phyloP scores from a whole-genome alignment of 2,888 invertebrate species.

The Cephus pulcher region DNA sequence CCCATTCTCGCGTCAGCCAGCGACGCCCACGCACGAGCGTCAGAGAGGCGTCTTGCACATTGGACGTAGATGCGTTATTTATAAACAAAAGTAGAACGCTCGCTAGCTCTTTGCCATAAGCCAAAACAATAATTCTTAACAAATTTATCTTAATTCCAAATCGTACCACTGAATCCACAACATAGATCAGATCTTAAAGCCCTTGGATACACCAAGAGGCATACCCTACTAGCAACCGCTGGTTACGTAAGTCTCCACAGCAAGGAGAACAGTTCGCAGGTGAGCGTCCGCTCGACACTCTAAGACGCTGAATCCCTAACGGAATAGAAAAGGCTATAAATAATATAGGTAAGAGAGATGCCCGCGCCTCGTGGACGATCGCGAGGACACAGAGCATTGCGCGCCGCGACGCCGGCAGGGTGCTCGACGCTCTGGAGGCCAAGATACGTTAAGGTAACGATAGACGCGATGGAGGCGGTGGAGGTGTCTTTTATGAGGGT shows the following conservation, averaged over 20 bases:
- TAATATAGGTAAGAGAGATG: slow-evolving; percentile 14
- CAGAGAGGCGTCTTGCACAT: background rate
- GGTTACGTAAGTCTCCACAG: background rate
- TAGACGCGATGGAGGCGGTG: slow-evolving; percentile 73
- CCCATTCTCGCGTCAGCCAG: background rate
- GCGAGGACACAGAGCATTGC: slow-evolving; percentile 19
- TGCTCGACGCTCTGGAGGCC: slow-evolving; percentile 8
- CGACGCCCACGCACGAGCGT: background rate
- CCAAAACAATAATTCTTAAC: background rate
- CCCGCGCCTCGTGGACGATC: slow-evolving; percentile 18
- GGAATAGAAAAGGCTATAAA: slow-evolving; percentile 19
- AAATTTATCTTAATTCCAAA: background rate
- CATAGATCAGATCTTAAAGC: background rate
- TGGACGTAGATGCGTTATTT: background rate
- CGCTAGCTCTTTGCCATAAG: background rate
- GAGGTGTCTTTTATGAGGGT: slow-evolving; percentile 64
- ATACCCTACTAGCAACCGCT: background rate
- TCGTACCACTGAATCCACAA: background rate
- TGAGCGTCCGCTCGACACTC: background rate
- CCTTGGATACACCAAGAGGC: background rate
- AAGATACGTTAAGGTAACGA: slow-evolving; percentile 2
- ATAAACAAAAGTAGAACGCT: slow-evolving; percentile 4
- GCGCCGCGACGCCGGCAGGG: slow-evolving; percentile 20
- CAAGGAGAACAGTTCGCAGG: background rate
- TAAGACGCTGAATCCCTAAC: background rate